These are phyloP conservation scores for Chironomus striatipennis DNA, from an alignment of 1,140 invertebrate species.

Conservation along the genomic window DNA sequence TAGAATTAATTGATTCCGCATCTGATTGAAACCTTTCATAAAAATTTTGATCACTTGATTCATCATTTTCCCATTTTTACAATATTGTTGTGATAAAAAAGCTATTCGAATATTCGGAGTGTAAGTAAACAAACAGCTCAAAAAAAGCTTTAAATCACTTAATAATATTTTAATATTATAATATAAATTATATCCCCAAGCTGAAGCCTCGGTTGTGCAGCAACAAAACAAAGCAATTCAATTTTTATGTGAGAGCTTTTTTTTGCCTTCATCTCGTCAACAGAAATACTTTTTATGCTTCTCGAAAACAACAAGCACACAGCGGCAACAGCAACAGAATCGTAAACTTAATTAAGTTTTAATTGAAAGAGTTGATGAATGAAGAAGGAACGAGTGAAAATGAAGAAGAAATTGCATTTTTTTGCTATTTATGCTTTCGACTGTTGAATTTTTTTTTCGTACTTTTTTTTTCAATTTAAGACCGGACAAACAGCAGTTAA, in stretches of 20 bases:
- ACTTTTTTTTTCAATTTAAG: neutral
- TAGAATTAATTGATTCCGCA: too few relatives aligned
- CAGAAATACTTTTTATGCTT: too few relatives aligned
- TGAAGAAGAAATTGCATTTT: neutral
- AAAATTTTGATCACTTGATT: too few relatives aligned
- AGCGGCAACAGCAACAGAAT: neutral
- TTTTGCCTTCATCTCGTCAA: neutral
- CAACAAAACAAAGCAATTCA: neutral
- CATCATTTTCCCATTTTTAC: too few relatives aligned
- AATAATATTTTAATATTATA: neutral
- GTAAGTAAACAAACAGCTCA: too few relatives aligned
- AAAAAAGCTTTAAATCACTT: neutral
- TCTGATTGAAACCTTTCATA: too few relatives aligned
- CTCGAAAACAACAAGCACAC: too few relatives aligned
- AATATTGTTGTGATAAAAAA: too few relatives aligned
- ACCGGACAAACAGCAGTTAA: neutral
- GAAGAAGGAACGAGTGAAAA: neutral
- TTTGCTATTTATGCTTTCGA: neutral
- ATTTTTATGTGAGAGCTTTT: too few relatives aligned
- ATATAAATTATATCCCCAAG: neutral
- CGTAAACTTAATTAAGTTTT: slow-evolving; percentile 3
- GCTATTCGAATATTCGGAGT: too few relatives aligned
- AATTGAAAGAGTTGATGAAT: slow-evolving; percentile 9
- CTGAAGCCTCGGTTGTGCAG: neutral
- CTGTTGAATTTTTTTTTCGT: neutral